Evolutionary conservation across 1,140 invertebrate species (phyloP).

Genomic region (Cydia splendana): DNA sequence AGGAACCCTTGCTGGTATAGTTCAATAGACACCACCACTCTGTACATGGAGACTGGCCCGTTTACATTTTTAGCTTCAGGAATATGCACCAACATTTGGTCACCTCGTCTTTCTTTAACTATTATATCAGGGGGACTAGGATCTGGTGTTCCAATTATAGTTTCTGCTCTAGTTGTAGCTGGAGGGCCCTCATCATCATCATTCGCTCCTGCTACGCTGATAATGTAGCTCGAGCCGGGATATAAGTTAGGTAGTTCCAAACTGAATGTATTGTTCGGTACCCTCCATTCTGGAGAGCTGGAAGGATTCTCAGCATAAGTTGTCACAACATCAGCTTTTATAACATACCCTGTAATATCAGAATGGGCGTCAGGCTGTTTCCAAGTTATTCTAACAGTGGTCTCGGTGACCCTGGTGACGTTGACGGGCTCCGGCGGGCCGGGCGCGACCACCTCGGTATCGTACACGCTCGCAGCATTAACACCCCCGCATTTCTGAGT

Average conservation of each 20-base stretch:
- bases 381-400: slow-evolving; percentile 77
- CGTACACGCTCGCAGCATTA: slow-evolving; percentile 77
- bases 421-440: slow-evolving; percentile 73
- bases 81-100: slow-evolving; percentile 83
- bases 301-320: slow-evolving; percentile 71
- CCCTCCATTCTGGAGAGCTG: slow-evolving; percentile 72
- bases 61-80: slow-evolving; percentile 84
- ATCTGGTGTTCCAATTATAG: slow-evolving; percentile 85
- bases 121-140: slow-evolving; percentile 82
- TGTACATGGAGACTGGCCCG: slow-evolving; percentile 86
- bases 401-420: slow-evolving; percentile 76
- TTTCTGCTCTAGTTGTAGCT: slow-evolving; percentile 81
- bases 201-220: slow-evolving; percentile 84
- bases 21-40: slow-evolving; percentile 86
- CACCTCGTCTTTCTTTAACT: slow-evolving; percentile 81
- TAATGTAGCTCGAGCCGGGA: slow-evolving; percentile 86
- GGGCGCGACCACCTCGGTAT: slow-evolving; percentile 73
- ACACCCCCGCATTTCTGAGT: slow-evolving; percentile 80
- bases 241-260: slow-evolving; percentile 83
- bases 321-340: slow-evolving; percentile 70
- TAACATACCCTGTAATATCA: slow-evolving; percentile 73
- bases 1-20: slow-evolving; percentile 82
- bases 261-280: slow-evolving; percentile 73
- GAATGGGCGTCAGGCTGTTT: slow-evolving; percentile 67
- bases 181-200: slow-evolving; percentile 81